Conservation (phyloP, 2,797 vertebrate genomes). For the Eulemur coronatus region DNA sequence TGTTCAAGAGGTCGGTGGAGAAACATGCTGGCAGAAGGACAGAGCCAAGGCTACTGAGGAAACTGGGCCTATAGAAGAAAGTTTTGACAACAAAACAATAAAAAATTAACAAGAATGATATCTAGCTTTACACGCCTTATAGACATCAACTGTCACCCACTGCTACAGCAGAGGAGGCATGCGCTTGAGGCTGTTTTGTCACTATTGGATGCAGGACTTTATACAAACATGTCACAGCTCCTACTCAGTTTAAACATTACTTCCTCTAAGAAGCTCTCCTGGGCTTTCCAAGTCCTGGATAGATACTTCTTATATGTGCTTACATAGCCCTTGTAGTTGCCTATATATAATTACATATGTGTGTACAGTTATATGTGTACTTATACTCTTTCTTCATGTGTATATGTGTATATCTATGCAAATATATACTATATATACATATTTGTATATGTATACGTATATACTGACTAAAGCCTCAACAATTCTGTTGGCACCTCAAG, state of each 20-base stretch:
- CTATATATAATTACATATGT: too few species aligned
- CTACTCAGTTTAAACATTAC: background rate
- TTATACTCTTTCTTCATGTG: background rate
- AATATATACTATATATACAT: background rate
- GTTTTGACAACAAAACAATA: background rate
- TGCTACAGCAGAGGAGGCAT: fast-evolving
- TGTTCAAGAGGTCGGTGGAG: background rate
- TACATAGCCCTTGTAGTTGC: background rate
- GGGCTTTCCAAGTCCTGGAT: background rate
- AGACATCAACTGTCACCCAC: background rate
- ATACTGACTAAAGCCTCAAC: background rate
- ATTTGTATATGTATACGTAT: background rate
- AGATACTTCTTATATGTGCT: background rate
- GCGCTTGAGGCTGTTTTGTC: fast-evolving
- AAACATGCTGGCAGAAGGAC: background rate
- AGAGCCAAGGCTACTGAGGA: background rate
- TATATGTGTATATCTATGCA: background rate
- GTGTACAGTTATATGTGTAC: background rate
- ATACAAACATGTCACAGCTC: background rate
- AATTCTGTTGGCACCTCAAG: background rate
- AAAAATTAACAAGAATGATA: background rate
- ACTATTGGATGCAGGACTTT: background rate
- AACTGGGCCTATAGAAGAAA: background rate
- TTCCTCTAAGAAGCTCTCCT: background rate
- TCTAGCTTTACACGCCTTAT: background rate